Evolutionary conservation across 2,888 invertebrate genomes (phyloP).

Genomic region (Pelosia muscerda): DNA sequence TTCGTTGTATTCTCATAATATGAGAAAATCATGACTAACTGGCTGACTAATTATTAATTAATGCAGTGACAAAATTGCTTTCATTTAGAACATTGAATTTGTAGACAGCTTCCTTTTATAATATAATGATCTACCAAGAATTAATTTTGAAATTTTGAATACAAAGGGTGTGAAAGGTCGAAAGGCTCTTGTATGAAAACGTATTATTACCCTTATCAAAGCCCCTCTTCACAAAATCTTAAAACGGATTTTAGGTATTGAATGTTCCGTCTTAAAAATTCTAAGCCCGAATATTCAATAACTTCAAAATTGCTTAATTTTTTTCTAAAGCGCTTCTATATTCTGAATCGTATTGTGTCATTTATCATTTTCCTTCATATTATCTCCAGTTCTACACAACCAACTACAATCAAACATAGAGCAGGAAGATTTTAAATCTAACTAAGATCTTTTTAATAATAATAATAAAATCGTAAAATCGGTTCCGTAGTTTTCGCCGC

Average conservation of each 20-base stretch:
- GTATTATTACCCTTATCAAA: constrained; percentile 4
- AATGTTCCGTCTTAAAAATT: constrained; percentile 27
- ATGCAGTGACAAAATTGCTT: neutral
- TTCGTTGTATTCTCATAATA: neutral
- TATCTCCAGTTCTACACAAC: too few relatives aligned
- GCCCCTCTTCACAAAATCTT: neutral
- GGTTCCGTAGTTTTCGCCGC: too few relatives aligned
- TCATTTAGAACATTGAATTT: neutral
- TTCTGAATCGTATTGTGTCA: neutral
- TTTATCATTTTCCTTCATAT: too few relatives aligned
- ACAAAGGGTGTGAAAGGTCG: neutral
- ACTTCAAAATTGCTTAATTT: neutral
- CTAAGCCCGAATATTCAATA: constrained; percentile 7
- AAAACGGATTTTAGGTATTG: constrained; percentile 20
- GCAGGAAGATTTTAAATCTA: too few relatives aligned
- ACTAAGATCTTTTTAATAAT: too few relatives aligned
- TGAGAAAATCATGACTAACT: neutral
- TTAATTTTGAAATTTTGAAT: neutral
- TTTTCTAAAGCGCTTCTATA: neutral
- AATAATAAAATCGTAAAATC: too few relatives aligned
- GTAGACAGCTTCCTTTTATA: neutral
- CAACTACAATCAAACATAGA: too few relatives aligned
- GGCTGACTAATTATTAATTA: neutral
- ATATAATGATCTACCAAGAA: neutral
- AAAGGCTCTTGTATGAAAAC: neutral